These are phyloP conservation scores for Silurus glanis DNA, from an alignment of 2,113 vertebrate genomes.

Conservation along the genomic window DNA sequence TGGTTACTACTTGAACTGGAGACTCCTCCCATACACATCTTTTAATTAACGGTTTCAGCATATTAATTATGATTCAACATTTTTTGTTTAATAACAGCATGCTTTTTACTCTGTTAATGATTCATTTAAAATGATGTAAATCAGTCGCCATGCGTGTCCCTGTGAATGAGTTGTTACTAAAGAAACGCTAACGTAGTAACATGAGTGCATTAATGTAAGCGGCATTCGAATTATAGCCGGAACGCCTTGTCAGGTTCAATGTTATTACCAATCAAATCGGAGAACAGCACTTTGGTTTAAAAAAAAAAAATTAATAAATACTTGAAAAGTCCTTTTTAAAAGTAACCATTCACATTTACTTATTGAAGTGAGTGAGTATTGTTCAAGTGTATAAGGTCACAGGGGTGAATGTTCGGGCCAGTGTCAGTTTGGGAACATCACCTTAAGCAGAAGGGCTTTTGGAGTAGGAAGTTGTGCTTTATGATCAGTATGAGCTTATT, in stretches of 20 bases:
- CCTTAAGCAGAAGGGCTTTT: slow-evolving; percentile 81
- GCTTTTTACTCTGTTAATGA: neutral
- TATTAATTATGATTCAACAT: neutral
- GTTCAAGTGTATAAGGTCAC: neutral
- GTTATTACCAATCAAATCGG: neutral
- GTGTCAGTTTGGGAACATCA: slow-evolving; percentile 29
- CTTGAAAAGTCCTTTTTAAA: neutral
- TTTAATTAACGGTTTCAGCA: neutral
- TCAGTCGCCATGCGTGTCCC: neutral
- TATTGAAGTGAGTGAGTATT: neutral
- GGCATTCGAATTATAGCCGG: neutral
- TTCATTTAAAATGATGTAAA: neutral
- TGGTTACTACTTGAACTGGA: neutral
- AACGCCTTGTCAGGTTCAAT: neutral
- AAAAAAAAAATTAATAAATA: neutral
- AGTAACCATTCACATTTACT: neutral
- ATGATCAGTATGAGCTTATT: slow-evolving; percentile 78
- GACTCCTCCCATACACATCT: neutral
- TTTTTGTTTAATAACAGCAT: neutral
- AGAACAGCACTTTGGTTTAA: neutral
- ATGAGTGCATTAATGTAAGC: neutral
- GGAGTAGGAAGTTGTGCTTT: slow-evolving; percentile 80
- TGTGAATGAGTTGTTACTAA: neutral
- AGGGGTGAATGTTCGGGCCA: slow-evolving; percentile 1
- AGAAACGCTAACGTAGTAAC: neutral